Conservation (phyloP, 2,113 vertebrate species). For the Nothocercus nigrocapillus region DNA sequence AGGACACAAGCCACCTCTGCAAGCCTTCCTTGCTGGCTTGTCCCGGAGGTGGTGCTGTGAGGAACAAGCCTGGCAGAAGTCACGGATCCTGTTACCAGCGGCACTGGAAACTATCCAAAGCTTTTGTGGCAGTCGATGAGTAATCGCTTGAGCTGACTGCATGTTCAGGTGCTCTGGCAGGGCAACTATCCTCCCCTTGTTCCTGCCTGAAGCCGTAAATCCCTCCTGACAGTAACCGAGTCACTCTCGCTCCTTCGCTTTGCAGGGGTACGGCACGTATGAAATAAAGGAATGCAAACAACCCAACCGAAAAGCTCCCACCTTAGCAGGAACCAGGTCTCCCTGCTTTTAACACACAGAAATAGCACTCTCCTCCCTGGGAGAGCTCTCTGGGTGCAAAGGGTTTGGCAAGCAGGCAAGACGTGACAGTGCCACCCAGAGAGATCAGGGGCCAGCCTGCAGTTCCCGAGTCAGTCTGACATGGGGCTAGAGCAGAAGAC, state of each 20-base stretch:
- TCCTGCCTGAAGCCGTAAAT: neutral
- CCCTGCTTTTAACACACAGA: neutral
- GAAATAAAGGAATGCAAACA: neutral
- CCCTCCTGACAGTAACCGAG: neutral
- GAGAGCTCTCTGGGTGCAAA: neutral
- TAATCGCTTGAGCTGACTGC: neutral
- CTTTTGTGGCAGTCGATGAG: neutral
- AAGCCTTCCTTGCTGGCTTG: neutral
- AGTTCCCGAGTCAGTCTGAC: neutral
- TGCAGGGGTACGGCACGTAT: fast-evolving
- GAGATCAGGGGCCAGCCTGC: neutral
- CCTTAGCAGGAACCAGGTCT: neutral
- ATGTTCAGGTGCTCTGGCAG: neutral
- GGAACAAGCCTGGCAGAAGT: neutral
- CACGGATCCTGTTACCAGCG: neutral
- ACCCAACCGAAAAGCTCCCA: neutral
- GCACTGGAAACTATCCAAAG: neutral
- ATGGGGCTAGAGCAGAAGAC: fast-evolving
- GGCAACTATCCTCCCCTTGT: fast-evolving
- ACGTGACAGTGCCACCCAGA: neutral
- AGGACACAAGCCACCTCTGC: neutral
- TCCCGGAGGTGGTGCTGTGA: fast-evolving
- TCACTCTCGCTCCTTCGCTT: neutral
- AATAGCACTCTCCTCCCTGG: neutral
- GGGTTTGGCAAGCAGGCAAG: neutral